These are phyloP conservation scores for Toxotes chatareus DNA, from an alignment of 2,113 vertebrate species.

Conservation along the genomic window DNA sequence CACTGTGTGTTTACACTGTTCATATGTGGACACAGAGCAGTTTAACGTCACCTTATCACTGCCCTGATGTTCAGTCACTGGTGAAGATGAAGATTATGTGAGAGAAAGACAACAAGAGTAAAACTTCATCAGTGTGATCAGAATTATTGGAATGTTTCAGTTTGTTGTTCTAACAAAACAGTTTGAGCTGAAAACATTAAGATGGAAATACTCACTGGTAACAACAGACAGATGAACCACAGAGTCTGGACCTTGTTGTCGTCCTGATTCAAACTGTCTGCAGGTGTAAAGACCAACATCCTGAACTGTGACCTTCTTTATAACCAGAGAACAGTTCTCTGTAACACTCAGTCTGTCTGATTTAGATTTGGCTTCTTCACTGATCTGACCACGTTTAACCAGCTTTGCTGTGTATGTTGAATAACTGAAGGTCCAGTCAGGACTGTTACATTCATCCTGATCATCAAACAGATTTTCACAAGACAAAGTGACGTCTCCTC, in stretches of 20 bases:
- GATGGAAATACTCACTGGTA: slow-evolving; percentile 9
- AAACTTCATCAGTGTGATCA: neutral
- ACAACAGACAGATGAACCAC: neutral
- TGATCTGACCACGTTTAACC: neutral
- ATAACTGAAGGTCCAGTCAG: neutral
- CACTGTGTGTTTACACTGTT: neutral
- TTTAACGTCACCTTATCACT: accelerated
- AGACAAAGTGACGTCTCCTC: slow-evolving; percentile 4
- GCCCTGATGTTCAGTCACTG: neutral
- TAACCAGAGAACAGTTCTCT: slow-evolving; percentile 18
- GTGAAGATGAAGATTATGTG: neutral
- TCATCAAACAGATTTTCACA: neutral
- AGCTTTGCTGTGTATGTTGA: accelerated
- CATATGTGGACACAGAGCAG: neutral
- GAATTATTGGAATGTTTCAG: neutral
- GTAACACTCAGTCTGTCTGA: slow-evolving; percentile 1
- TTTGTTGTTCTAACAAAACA: too few species aligned
- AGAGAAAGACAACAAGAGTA: neutral
- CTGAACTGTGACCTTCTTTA: neutral
- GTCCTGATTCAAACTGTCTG: neutral
- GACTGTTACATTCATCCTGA: neutral
- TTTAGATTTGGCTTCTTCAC: neutral
- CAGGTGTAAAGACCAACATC: slow-evolving; percentile 8
- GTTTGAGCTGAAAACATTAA: too few species aligned
- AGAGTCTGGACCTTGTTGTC: too few species aligned